These are phyloP conservation scores for Gymnothorax reevesii DNA, from an alignment of 2,797 vertebrate genomes.

Conservation along the genomic window DNA sequence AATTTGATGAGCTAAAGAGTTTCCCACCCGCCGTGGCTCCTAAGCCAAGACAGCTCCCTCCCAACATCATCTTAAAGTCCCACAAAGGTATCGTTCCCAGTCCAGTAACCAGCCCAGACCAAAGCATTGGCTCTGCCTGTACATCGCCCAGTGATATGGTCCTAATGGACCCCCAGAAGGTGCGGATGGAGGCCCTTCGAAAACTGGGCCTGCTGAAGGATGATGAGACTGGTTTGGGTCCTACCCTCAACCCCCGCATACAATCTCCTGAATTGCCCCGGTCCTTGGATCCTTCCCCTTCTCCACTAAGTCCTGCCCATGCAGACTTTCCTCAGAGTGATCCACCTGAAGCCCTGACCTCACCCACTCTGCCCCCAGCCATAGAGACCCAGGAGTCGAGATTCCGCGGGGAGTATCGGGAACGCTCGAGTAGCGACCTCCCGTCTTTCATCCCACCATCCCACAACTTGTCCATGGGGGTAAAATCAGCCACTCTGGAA, in stretches of 20 bases:
- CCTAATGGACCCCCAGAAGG: conserved; percentile 64
- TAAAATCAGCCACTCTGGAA: conserved; percentile 83
- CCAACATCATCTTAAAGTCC: conserved; percentile 85
- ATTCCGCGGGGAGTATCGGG: not conserved
- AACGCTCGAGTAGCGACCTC: conserved; percentile 24
- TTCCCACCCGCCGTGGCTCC: conserved; percentile 80
- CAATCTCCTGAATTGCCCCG: conserved; percentile 46
- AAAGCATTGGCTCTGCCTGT: not conserved
- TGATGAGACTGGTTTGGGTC: conserved; percentile 54
- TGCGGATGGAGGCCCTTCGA: conserved; percentile 80
- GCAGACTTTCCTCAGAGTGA: conserved; percentile 38
- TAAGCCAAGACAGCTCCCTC: conserved; percentile 85
- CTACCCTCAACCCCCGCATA: conserved; percentile 48
- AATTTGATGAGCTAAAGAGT: conserved; percentile 54
- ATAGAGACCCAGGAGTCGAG: conserved; percentile 27
- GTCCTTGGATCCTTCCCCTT: conserved; percentile 51
- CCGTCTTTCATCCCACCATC: conserved; percentile 32
- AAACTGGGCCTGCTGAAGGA: conserved; percentile 85
- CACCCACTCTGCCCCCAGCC: conserved; percentile 18
- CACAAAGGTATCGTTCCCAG: conserved; percentile 46
- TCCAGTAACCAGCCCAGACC: not conserved
- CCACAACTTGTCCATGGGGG: conserved; percentile 38
- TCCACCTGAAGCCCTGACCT: not conserved
- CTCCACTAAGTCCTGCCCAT: conserved; percentile 45
- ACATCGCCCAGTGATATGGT: conserved; percentile 43